These are phyloP conservation scores for Phlogophora meticulosa DNA, from an alignment of 2,888 invertebrate species.

Conservation along the genomic window DNA sequence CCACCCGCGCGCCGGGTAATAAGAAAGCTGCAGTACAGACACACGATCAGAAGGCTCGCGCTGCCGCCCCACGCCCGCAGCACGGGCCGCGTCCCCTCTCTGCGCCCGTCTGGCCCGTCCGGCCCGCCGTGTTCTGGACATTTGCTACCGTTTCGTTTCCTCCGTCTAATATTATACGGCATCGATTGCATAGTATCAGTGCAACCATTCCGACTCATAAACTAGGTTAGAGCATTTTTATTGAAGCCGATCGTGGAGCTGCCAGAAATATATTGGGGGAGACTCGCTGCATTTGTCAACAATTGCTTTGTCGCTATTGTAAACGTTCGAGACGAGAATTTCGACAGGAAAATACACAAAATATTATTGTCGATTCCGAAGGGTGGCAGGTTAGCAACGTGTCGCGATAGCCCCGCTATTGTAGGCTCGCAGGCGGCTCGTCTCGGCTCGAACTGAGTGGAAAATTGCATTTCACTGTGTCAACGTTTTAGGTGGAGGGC, in stretches of 20 bases:
- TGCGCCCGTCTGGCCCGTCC: background rate
- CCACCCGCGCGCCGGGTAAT: background rate
- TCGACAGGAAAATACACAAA: conserved; percentile 14
- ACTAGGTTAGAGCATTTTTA: conserved; percentile 51
- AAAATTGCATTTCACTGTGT: conserved; percentile 75
- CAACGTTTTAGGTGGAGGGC: conserved; percentile 58
- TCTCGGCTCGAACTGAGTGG: conserved; percentile 55
- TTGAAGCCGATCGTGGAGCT: conserved; percentile 23
- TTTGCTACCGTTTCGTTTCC: conserved; percentile 32
- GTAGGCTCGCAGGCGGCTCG: conserved; percentile 29
- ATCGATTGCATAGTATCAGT: conserved; percentile 38
- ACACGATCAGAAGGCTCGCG: background rate
- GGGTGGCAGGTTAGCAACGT: background rate
- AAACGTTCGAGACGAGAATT: conserved; percentile 8
- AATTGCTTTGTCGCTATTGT: conserved; percentile 22
- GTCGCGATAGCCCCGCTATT: conserved; percentile 11
- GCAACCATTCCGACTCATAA: conserved; percentile 40
- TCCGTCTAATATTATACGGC: conserved; percentile 29
- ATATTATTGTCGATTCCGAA: conserved; percentile 5
- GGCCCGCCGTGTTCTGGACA: conserved; percentile 8
- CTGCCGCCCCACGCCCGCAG: too few species aligned
- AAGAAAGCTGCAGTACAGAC: background rate
- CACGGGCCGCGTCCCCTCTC: too few species aligned
- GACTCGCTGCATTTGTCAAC: conserved; percentile 30
- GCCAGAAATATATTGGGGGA: conserved; percentile 38